Percentiles rank a stretch among this genome's conserved stretches.
Conservation (phyloP, 2,888 invertebrate genomes). For the Synergus umbraculus region DNA sequence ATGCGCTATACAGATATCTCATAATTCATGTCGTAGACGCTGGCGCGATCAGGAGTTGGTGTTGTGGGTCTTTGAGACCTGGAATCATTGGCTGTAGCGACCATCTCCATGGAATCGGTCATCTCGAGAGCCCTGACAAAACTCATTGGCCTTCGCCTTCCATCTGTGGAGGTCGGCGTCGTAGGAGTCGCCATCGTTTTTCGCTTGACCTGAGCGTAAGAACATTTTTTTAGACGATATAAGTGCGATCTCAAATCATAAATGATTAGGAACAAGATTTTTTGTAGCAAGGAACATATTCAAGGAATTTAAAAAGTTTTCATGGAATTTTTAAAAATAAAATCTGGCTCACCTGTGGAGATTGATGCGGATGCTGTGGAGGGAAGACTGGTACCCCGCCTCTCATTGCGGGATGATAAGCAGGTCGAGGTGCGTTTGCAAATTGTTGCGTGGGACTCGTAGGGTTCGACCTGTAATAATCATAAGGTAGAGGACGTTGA, state of each 20-base stretch:
- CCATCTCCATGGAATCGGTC: slow-evolving; percentile 92
- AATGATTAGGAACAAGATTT: too few species aligned
- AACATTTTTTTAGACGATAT: not conserved
- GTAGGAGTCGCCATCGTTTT: slow-evolving; percentile 75
- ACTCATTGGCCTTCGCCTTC: slow-evolving; percentile 87
- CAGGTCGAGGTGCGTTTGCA: slow-evolving; percentile 76
- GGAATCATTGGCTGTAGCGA: slow-evolving; percentile 76
- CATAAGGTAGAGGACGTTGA: slow-evolving; percentile 68
- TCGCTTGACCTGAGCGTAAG: slow-evolving; percentile 67
- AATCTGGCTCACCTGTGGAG: slow-evolving; percentile 67
- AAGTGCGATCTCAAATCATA: too few species aligned
- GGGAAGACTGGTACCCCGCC: slow-evolving; percentile 86
- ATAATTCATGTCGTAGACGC: slow-evolving; percentile 96
- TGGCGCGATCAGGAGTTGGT: slow-evolving; percentile 89
- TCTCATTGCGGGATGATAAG: slow-evolving; percentile 82
- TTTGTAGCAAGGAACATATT: too few species aligned
- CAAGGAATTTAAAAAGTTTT: too few species aligned
- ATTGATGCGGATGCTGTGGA: slow-evolving; percentile 77
- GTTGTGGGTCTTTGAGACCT: slow-evolving; percentile 78
- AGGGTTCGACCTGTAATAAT: slow-evolving; percentile 85
- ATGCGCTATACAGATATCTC: slow-evolving; percentile 93
- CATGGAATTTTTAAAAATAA: slow-evolving; percentile 53
- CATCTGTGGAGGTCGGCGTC: slow-evolving; percentile 77
- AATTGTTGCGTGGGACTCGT: slow-evolving; percentile 84
- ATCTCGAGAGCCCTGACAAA: slow-evolving; percentile 94